These are phyloP conservation scores for Arctocebus calabarensis DNA, from an alignment of 2,797 vertebrate species.

Conservation along the genomic window DNA sequence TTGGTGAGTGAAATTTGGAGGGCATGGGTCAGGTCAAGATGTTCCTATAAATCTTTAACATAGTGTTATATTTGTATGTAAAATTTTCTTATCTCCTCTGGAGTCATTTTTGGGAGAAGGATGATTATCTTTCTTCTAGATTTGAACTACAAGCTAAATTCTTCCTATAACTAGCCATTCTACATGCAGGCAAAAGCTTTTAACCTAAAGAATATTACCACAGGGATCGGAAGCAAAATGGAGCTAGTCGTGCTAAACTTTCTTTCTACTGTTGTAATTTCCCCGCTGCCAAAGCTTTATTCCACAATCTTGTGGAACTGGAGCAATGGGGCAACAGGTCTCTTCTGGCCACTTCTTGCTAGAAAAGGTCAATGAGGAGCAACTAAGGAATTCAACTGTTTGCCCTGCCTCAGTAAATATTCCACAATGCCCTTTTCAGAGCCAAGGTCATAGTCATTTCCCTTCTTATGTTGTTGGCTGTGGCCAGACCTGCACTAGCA, in stretches of 20 bases:
- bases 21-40: not conserved
- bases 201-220: not conserved
- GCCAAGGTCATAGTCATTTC: too few relatives aligned
- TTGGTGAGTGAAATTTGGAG: not conserved
- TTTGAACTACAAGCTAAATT: not conserved
- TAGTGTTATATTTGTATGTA: not conserved
- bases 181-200: not conserved
- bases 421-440: not conserved
- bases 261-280: not conserved
- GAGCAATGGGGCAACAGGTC: not conserved
- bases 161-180: not conserved
- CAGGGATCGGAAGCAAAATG: not conserved
- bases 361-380: not conserved
- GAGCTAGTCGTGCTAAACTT: not conserved
- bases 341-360: not conserved
- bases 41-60: not conserved
- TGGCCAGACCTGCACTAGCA: not conserved
- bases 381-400: not conserved
- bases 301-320: not conserved
- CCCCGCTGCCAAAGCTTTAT: not conserved
- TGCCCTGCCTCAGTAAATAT: not conserved
- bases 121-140: not conserved
- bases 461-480: not conserved
- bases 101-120: not conserved
- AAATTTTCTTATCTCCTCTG: not conserved